phyloP scores from a whole-genome alignment of 2,797 vertebrate genomes.

The Siniperca obscura region DNA sequence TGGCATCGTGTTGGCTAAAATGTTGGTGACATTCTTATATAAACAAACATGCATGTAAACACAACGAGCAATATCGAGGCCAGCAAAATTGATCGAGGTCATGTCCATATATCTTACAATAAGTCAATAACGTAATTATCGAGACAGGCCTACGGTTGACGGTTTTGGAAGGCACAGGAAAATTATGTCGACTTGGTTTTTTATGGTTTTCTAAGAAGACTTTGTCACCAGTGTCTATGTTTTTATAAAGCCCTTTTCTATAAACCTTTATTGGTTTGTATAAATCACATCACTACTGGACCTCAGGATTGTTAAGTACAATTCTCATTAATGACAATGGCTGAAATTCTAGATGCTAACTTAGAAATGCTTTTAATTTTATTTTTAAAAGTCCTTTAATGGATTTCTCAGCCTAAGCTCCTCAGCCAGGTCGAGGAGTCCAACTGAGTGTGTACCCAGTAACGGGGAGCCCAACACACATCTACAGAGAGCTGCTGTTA shows the following conservation, averaged over 20 bases:
- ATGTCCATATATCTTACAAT: no score
- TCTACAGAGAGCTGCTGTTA: slow-evolving; percentile 40
- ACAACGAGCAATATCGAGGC: no score
- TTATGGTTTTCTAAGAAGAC: background rate
- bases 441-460: slow-evolving; percentile 18
- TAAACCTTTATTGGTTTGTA: slow-evolving; percentile 18
- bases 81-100: no score
- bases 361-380: slow-evolving; percentile 25
- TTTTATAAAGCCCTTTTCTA: slow-evolving; percentile 11
- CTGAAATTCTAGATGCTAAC: background rate
- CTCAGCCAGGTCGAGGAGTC: slow-evolving; percentile 12
- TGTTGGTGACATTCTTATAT: no score
- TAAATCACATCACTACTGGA: background rate
- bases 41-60: no score
- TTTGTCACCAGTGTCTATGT: background rate
- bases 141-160: no score
- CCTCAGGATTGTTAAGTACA: background rate
- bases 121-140: no score
- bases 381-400: slow-evolving; percentile 23
- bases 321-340: background rate
- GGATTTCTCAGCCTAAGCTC: slow-evolving; percentile 25
- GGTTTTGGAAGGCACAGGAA: no score
- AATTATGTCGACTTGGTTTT: no score
- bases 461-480: slow-evolving; percentile 27
- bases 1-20: no score